A percentile compares a stretch with the other conserved stretches of the same genome.
phyloP scores from a whole-genome alignment of 2,113 vertebrate species.

The Ceyx cyanopectus region DNA sequence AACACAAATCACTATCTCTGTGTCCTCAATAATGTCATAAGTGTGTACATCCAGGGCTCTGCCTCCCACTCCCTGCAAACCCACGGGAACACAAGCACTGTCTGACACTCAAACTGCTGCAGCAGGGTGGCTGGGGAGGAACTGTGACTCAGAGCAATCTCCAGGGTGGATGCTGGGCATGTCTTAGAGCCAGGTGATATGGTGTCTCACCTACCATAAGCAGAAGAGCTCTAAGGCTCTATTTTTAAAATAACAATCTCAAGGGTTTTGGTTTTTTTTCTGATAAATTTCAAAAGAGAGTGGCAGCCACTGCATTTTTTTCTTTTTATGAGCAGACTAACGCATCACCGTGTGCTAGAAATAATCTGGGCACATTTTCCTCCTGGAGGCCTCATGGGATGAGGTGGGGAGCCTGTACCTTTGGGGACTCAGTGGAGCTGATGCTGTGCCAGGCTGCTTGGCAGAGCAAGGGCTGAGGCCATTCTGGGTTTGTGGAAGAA shows the following conservation, averaged over 20 bases:
- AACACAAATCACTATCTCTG: not conserved
- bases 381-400: not conserved
- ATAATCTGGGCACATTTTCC: not conserved
- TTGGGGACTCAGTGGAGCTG: not conserved
- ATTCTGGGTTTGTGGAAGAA: not conserved
- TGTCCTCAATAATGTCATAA: fast-evolving
- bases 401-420: not conserved
- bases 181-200: fast-evolving
- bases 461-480: slow-evolving; percentile 5
- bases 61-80: not conserved
- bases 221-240: not conserved
- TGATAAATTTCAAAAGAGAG: not conserved
- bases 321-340: not conserved
- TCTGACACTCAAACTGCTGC: not conserved
- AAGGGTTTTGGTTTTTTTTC: no score
- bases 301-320: fast-evolving
- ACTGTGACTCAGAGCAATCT: not conserved
- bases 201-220: not conserved
- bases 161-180: not conserved
- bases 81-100: not conserved
- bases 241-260: not conserved
- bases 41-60: not conserved
- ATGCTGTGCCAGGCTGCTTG: not conserved
- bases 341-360: fast-evolving
- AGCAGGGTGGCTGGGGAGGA: not conserved